Evolutionary conservation across 35 echinoderm and acorn worm genomes (phyloP), one percentile per base, ranked within the genome.

Genomic region (Ophioderma brevispina): DNA sequence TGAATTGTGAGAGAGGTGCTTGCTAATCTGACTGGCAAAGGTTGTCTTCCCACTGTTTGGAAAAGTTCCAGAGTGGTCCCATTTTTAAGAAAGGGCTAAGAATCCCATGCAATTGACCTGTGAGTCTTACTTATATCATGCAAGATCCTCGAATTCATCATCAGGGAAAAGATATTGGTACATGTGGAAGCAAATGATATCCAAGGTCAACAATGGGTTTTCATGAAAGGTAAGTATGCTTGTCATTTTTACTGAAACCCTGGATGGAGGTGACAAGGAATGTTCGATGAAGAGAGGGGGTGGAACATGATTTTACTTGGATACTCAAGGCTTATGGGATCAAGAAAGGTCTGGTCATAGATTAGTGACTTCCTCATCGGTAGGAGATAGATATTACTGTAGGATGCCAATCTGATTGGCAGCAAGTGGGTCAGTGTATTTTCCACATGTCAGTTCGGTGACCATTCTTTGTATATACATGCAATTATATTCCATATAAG

Each of bases 361-460:
- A 40, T 31, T 13, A 37, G 79, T 25, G 75, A 77, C 75, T 77
- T 77, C 75, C 75, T 77, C 5, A 77, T 25, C 25, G 75, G 75
- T 77, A 77, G 75, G 25, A 77, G 34, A 25, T 25, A 77, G 75
- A 30, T 11, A 25, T 77, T 4, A 25, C 41, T 14, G 79, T 81
- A 81, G 38, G 79, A 40, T 28, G 79, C 79, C 3, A 81, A 13
- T 81, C 79, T 8, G 79, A 81, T 13, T 81, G 79, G 79, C 79
- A 35, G 38, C 11, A 14, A 34, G n/a, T n/a, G 11, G 5, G 36
- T 40, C 28, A 81, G 79, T 81, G 33, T 8, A 8, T 11, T 81
- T 8, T 34, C 79, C 79, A 81, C 13, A 34, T 11, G 33, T 35
- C 79, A 37, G 79, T 81, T 13, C 17, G 5, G 28, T 11, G 13